phyloP scores from a whole-genome alignment of 2,113 vertebrate genomes.

The Xiphorhynchus elegans region DNA sequence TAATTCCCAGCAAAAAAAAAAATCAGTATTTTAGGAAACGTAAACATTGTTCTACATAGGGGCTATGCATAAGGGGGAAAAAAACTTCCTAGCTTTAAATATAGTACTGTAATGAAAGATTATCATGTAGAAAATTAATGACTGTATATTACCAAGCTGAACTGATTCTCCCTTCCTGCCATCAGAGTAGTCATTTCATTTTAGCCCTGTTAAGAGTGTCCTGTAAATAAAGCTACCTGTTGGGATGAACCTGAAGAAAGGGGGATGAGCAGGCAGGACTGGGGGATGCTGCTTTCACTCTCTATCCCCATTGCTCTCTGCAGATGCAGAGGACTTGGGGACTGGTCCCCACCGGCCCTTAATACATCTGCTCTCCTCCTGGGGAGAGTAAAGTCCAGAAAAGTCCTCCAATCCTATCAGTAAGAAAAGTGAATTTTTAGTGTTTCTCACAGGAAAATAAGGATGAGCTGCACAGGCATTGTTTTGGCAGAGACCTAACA shows the following conservation, averaged over 20 bases:
- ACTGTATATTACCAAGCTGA: not conserved
- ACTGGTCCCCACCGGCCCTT: rapidly evolving
- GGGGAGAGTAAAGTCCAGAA: not conserved
- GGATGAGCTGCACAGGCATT: not conserved
- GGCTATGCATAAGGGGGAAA: not conserved
- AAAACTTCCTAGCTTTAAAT: not conserved
- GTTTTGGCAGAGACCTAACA: not conserved
- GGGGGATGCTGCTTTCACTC: not conserved
- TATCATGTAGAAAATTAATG: not conserved
- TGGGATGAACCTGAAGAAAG: not conserved
- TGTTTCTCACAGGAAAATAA: not conserved
- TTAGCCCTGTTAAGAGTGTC: not conserved
- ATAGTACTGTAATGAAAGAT: not conserved
- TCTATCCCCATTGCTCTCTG: not conserved
- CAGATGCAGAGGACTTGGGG: not conserved
- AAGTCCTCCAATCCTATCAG: not conserved
- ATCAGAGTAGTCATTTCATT: not conserved
- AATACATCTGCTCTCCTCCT: not conserved
- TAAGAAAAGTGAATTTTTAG: not conserved
- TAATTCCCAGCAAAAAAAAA: not conserved
- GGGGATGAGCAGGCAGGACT: not conserved
- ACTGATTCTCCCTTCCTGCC: not conserved
- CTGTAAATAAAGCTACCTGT: not conserved
- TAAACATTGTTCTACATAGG: not conserved
- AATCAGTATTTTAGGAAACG: not conserved